phyloP scores from a whole-genome alignment of 2,888 invertebrate genomes.

The Horisme vitalbata region DNA sequence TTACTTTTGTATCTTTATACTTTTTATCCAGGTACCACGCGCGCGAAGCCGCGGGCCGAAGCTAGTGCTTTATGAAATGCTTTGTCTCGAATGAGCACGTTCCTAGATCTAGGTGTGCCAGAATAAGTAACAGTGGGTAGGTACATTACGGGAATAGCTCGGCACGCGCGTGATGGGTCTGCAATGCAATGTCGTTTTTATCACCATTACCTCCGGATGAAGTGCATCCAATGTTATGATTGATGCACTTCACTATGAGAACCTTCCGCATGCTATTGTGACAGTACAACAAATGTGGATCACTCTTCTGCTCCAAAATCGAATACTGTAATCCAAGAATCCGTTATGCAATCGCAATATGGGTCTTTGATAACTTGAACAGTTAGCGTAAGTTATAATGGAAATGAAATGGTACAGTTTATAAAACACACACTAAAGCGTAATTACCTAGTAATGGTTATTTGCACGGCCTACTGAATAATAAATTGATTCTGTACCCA shows the following conservation, averaged over 20 bases:
- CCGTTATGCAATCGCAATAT: slow-evolving; percentile 69
- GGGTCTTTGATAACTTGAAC: slow-evolving; percentile 50
- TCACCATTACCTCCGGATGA: slow-evolving; percentile 51
- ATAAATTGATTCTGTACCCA: background rate
- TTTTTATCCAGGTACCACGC: too few species aligned
- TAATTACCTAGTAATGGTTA: too few species aligned
- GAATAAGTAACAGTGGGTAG: slow-evolving; percentile 4
- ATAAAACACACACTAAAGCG: background rate
- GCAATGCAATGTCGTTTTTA: slow-evolving; percentile 51
- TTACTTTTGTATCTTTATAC: too few species aligned
- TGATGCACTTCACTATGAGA: slow-evolving; percentile 62
- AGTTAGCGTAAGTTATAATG: slow-evolving; percentile 30
- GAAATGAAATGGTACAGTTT: slow-evolving; percentile 28
- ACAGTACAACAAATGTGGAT: slow-evolving; percentile 22
- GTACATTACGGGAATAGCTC: slow-evolving; percentile 15
- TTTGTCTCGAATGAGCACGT: too few species aligned
- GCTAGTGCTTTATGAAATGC: too few species aligned
- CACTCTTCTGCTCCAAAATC: slow-evolving; percentile 52
- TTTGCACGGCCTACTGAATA: background rate
- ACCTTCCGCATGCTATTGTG: slow-evolving; percentile 67
- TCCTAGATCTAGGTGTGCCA: too few species aligned
- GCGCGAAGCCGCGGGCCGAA: too few species aligned
- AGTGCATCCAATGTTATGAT: slow-evolving; percentile 65
- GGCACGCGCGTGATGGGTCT: slow-evolving; percentile 27
- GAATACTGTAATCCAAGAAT: slow-evolving; percentile 57